Percentiles rank a stretch among this genome's conserved stretches.
Evolutionary conservation across 2,888 invertebrate genomes (phyloP).

Genomic region (Drosophila gaucha): DNA sequence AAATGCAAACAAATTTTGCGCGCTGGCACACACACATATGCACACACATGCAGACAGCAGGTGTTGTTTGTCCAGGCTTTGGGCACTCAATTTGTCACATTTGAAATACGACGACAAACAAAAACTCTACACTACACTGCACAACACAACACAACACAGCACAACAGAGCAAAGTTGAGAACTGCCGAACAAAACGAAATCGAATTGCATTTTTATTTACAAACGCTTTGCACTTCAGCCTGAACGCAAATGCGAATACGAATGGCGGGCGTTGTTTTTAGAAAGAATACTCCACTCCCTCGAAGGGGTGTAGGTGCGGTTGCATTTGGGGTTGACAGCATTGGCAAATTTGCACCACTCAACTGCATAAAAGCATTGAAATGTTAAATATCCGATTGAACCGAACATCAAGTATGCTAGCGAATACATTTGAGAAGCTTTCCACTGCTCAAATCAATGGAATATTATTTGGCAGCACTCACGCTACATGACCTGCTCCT

Average conservation of each 20-base stretch:
- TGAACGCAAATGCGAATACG: slow-evolving; percentile 27
- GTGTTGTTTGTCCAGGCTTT: slow-evolving; percentile 53
- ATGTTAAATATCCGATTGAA: slow-evolving; percentile 42
- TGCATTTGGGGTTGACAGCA: slow-evolving; percentile 29
- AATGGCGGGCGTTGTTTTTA: slow-evolving; percentile 50
- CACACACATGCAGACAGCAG: slow-evolving; percentile 24
- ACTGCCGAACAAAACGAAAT: slow-evolving; percentile 65
- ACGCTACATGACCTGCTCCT: not conserved
- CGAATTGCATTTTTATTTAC: slow-evolving; percentile 82
- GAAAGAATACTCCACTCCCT: slow-evolving; percentile 22
- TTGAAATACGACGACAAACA: slow-evolving; percentile 77
- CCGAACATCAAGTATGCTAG: slow-evolving; percentile 19
- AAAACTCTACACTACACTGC: slow-evolving; percentile 24
- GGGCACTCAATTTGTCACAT: slow-evolving; percentile 78
- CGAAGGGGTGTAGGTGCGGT: not conserved
- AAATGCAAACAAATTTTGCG: slow-evolving; percentile 76
- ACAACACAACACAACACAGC: slow-evolving; percentile 34
- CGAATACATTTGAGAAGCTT: slow-evolving; percentile 13
- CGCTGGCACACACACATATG: slow-evolving; percentile 27
- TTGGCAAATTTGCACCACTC: slow-evolving; percentile 35
- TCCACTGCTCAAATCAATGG: slow-evolving; percentile 23
- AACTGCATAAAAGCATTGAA: slow-evolving; percentile 45
- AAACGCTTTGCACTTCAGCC: slow-evolving; percentile 73
- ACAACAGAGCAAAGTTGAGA: slow-evolving; percentile 66
- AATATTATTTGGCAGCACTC: slow-evolving; percentile 13